Evolutionary conservation across 1,140 invertebrate species (phyloP), one percentile per base, ranked within the genome.

Genomic region (Calliopsis andreniformis): DNA sequence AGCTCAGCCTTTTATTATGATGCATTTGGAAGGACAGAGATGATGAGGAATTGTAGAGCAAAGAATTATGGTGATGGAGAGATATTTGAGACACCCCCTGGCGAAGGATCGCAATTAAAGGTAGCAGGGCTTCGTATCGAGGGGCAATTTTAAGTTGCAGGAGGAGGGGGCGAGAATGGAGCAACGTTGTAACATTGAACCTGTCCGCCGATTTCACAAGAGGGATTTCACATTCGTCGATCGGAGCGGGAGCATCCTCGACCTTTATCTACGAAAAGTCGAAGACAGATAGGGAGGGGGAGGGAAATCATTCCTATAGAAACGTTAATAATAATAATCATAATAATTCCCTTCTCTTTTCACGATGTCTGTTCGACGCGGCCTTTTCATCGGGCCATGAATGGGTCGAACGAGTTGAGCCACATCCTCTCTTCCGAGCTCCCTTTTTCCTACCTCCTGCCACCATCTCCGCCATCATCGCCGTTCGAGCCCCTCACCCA

Each of bases 291-390:
- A 69, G 80, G 78, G 85, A 88, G 86, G 88, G 87, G 85, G 84
- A 81, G 45, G 49, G 78, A 89, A 90, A 89, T 89, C 83, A 87
- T 89, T 89, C 84, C 88, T 86, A 89, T 89, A 89, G 89, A 90
- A 89, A 89, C 76, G 85, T 89, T 89, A 88, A 89, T 89, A 87
- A 90, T 87, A 87, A 90, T 90, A 89, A 90, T 90, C 85, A 90
- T 90, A 89, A 90, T 90, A 90, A 90, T 90, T 89, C 86, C 77
- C 88, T 86, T 87, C 87, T 90, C 88, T 89, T 89, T 89, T 90
- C 86, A 86, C 86, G 82, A 86, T 70, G 83, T 87, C 87, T 87
- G 89, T 88, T 89, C 83, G 87, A 58, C 83, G 78, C 82, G 81
- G 87, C 82, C 89, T 90, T 91, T 90, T 91, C 89, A 90, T 89